Evolutionary conservation across 2,113 vertebrate genomes (phyloP).

Genomic region (Tonatia bakeri): DNA sequence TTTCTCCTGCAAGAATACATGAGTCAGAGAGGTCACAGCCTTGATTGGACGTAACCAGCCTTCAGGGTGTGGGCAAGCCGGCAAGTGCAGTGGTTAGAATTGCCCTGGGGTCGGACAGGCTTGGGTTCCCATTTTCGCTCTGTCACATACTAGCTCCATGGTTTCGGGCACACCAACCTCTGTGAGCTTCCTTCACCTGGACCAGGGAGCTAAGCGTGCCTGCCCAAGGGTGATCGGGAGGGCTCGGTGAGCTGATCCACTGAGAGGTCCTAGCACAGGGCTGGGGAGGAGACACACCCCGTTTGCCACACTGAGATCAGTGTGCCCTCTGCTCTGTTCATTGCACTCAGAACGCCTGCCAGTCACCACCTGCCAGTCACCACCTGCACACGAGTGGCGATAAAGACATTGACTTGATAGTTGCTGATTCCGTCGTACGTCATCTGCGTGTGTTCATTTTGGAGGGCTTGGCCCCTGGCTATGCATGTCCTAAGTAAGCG

Average conservation of each 20-base stretch:
- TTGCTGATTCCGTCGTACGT: background rate
- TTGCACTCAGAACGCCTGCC: background rate
- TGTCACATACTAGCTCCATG: background rate
- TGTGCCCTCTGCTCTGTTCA: background rate
- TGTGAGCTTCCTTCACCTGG: background rate
- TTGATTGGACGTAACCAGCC: background rate
- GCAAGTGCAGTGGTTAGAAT: background rate
- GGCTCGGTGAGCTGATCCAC: background rate
- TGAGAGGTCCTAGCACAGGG: background rate
- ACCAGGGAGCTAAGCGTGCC: background rate
- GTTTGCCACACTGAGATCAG: accelerated
- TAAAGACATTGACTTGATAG: background rate
- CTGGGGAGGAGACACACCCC: background rate
- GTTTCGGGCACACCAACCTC: background rate
- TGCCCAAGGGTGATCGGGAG: background rate
- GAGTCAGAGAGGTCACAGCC: background rate
- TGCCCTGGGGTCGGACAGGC: background rate
- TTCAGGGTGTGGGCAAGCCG: background rate
- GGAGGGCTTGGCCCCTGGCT: background rate
- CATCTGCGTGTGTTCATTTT: background rate
- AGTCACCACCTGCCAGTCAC: no score
- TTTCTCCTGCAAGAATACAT: background rate
- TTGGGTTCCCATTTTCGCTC: background rate
- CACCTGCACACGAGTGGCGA: background rate
- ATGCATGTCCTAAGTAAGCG: background rate